Conservation (phyloP, 1,140 invertebrate genomes). For the Gerris buenoi region DNA sequence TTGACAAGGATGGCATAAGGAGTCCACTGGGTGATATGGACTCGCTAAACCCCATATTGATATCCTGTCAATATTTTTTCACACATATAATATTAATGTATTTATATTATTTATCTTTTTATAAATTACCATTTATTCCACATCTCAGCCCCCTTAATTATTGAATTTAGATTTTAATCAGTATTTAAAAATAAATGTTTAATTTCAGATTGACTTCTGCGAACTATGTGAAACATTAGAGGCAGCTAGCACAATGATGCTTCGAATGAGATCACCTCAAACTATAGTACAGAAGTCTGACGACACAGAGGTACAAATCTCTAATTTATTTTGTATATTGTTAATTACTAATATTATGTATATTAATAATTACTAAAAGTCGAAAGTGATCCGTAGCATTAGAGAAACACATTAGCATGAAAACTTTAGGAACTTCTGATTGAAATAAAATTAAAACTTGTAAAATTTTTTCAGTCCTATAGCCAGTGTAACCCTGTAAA, state of each 20-base stretch:
- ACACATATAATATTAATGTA: too few relatives aligned
- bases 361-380: neutral
- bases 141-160: too few relatives aligned
- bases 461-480: neutral
- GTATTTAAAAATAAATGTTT: too few relatives aligned
- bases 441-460: neutral
- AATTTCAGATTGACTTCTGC: slow-evolving; percentile 17
- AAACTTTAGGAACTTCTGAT: neutral
- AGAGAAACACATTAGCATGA: neutral
- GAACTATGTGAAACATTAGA: slow-evolving; percentile 15
- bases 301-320: slow-evolving; percentile 5
- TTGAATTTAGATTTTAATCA: too few relatives aligned
- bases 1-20: too few relatives aligned
- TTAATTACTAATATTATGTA: neutral
- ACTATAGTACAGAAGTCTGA: slow-evolving; percentile 16
- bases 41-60: too few relatives aligned
- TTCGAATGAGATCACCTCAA: slow-evolving; percentile 15
- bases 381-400: neutral
- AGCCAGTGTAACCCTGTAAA: neutral
- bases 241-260: slow-evolving; percentile 13
- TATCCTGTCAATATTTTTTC: too few relatives aligned
- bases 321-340: neutral
- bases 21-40: too few relatives aligned
- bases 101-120: too few relatives aligned
- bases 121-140: too few relatives aligned